Evolutionary conservation across 2,797 vertebrate species (phyloP).

Genomic region (Lepus oiostolus): DNA sequence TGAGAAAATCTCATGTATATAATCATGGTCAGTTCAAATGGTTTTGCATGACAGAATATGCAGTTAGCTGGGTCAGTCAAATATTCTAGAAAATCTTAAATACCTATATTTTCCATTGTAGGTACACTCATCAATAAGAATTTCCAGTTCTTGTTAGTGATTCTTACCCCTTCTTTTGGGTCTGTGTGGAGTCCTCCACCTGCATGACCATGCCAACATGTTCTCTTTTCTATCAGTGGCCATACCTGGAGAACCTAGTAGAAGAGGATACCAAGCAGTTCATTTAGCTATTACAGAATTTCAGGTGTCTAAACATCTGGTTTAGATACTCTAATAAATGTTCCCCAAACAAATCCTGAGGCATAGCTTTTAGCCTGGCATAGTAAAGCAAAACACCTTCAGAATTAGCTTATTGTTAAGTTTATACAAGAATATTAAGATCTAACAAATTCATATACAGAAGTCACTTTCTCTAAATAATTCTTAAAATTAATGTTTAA

Average conservation of each 20-base stretch:
- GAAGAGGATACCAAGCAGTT: constrained; percentile 75
- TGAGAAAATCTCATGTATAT: constrained; percentile 40
- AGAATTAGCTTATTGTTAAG: constrained; percentile 25
- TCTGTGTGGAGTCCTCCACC: constrained; percentile 95
- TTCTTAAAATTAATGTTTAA: constrained; percentile 57
- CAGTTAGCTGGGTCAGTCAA: constrained; percentile 17
- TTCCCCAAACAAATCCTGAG: constrained; percentile 48
- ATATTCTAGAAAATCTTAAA: constrained; percentile 40
- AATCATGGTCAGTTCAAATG: not conserved
- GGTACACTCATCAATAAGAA: constrained; percentile 26
- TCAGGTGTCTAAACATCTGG: constrained; percentile 49
- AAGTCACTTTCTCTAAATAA: constrained; percentile 58
- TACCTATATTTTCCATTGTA: not conserved
- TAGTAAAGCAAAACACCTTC: constrained; percentile 45
- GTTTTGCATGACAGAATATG: constrained; percentile 49
- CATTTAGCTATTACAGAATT: constrained; percentile 67
- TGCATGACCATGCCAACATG: constrained; percentile 97
- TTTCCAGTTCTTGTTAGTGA: constrained; percentile 44
- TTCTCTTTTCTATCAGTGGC: constrained; percentile 91
- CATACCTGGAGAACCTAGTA: constrained; percentile 89
- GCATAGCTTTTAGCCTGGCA: not conserved
- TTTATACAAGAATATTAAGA: constrained; percentile 61
- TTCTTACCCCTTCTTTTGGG: constrained; percentile 97
- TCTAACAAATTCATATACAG: constrained; percentile 42
- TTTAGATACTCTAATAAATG: constrained; percentile 22